Evolutionary conservation across 2,888 invertebrate species (phyloP).

Genomic region (Chouioia cunea): DNA sequence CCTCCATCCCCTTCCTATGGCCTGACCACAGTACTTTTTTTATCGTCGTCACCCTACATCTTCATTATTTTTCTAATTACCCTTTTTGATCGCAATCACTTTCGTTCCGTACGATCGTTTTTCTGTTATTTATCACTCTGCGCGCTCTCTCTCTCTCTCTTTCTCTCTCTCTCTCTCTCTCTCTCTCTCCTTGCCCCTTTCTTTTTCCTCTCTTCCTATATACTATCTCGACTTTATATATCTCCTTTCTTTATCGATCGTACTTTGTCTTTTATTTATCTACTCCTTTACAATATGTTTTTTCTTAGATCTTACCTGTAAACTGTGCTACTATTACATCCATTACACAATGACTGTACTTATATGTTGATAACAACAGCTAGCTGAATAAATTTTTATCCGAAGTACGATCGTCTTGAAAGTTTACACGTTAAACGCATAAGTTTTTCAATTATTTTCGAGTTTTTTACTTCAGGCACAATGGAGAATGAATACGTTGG

Average conservation of each 20-base stretch:
- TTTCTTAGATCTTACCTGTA: too few relatives aligned
- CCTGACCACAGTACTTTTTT: constrained; percentile 20
- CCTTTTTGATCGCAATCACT: constrained; percentile 39
- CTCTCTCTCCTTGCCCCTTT: not conserved
- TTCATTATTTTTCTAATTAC: constrained; percentile 45
- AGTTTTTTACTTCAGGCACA: too few relatives aligned
- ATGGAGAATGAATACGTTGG: too few relatives aligned
- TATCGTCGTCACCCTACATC: constrained; percentile 33
- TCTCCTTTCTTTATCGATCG: constrained; percentile 7
- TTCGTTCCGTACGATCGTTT: constrained; percentile 41
- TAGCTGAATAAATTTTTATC: too few relatives aligned
- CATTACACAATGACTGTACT: too few relatives aligned
- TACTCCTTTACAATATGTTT: too few relatives aligned
- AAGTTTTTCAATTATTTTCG: too few relatives aligned
- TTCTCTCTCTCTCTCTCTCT: constrained; percentile 5
- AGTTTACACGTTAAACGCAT: too few relatives aligned
- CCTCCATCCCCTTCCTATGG: too few relatives aligned
- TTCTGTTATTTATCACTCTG: constrained; percentile 38
- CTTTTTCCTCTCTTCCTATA: constrained; percentile 10
- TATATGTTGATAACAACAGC: too few relatives aligned
- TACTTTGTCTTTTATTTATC: not conserved
- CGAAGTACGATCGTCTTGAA: too few relatives aligned
- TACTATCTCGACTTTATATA: not conserved
- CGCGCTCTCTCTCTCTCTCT: not conserved
- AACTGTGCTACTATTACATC: too few relatives aligned